Evolutionary conservation across 2,113 vertebrate species (phyloP).

Genomic region (Mormoops blainvillei): DNA sequence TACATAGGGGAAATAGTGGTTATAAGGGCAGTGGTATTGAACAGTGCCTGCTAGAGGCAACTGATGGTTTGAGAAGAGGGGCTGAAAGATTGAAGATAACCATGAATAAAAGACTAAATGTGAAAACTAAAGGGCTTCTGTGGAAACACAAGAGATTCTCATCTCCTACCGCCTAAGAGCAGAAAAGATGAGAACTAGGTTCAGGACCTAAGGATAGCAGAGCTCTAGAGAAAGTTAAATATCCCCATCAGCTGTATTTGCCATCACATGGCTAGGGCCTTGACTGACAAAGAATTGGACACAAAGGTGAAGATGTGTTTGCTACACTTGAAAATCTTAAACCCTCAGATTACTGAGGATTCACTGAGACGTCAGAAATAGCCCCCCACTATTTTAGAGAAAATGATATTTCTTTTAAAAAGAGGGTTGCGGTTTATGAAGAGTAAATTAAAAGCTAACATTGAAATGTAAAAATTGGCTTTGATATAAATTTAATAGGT

Average conservation of each 20-base stretch:
- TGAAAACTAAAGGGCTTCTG: neutral
- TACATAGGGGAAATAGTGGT: neutral
- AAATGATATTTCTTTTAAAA: neutral
- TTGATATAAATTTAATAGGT: neutral
- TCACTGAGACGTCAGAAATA: neutral
- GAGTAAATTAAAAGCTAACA: constrained; percentile 22
- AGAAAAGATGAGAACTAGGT: neutral
- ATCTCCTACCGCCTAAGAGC: neutral
- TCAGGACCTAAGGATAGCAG: neutral
- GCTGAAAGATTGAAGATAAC: neutral
- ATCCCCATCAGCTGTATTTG: neutral
- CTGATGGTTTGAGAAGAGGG: neutral
- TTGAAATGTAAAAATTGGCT: constrained; percentile 24
- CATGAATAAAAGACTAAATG: neutral
- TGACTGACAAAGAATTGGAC: neutral
- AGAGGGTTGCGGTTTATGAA: neutral
- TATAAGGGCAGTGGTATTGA: neutral
- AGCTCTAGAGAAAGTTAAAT: neutral
- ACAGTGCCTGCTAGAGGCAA: neutral
- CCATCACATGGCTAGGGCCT: neutral
- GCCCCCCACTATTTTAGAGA: neutral
- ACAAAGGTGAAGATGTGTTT: neutral
- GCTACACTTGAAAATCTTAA: neutral
- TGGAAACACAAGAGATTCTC: neutral
- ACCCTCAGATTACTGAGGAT: neutral